Base-by-base conservation (phyloP, 2,113 vertebrate species). In the Athene noctua region DNA sequence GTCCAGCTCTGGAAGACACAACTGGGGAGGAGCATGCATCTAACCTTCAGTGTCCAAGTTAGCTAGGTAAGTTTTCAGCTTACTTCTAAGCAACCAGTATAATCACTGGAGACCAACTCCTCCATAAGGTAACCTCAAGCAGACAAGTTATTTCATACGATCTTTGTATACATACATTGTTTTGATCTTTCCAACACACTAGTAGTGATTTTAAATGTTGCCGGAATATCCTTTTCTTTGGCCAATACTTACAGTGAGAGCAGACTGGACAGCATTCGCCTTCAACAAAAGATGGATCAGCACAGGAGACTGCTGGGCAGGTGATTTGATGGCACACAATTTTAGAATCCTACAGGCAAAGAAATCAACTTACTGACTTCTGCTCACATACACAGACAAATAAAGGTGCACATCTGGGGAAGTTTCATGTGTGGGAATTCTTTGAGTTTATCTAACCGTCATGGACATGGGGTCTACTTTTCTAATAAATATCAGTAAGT, bases 201-300 rank as follows among this genome's bases (percentile, higher is more conserved):
- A 52, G 11, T 6, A 78, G 52, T 38, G 7, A 75, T 44, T 93
- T 86, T 38, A 61, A 86, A 75, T 49, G 84, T 22, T 23, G 8
- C 18, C 32, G 58, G 13, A 52, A 2, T 57, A 51, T 47, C 16
- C 19, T 85, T 82, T 21, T 74, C 15, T 72, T 82, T 26, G 30
- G 38, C 6, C 78, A 72, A 44, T 96, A 99, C 99, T 99, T 95
- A 99, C 99, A 90, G 36, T 94, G 97, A 68, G 98, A 93, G 91
- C 99, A 99, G 49, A 98, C 97, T 1, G 99, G 99, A 63, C 99
- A 99, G 96, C 99, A 99, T 88, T 99, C 99, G 3, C 98, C 99
- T 36, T 99, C 99, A 30, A 98, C 85, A 75, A 99, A 99, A 32
- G 98, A 97, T 3, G 99, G 99, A 94, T 96, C 98, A 1, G 98